Conservation (phyloP, 2,113 vertebrate species). For the Sisor rabdophorus region DNA sequence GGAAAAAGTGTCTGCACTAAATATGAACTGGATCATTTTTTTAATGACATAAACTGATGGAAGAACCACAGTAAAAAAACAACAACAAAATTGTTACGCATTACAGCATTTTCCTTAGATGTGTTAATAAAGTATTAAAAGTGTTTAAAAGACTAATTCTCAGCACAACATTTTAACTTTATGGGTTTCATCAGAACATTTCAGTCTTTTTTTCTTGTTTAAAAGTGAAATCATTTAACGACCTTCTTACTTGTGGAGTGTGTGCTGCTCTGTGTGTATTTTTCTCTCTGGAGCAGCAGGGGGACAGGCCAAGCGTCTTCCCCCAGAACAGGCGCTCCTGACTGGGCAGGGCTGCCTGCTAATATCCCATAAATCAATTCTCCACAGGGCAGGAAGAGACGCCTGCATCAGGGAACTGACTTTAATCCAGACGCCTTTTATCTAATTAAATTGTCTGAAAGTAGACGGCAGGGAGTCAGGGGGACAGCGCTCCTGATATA, state of each 20-base stretch:
- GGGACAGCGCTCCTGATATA: constrained; percentile 30
- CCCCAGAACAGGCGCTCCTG: constrained; percentile 33
- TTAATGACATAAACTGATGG: neutral
- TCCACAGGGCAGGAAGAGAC: constrained; percentile 39
- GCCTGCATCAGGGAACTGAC: constrained; percentile 46
- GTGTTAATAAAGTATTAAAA: neutral
- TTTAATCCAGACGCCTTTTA: constrained; percentile 56
- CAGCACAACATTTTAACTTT: too few relatives aligned
- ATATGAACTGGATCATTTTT: neutral
- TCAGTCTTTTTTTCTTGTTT: neutral
- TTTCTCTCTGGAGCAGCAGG: constrained; percentile 32
- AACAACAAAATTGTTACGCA: neutral
- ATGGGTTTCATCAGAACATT: too few relatives aligned
- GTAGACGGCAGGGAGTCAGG: constrained; percentile 42
- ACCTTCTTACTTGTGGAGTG: neutral
- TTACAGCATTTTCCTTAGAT: neutral
- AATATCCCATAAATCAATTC: constrained; percentile 54
- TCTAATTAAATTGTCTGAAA: constrained; percentile 56
- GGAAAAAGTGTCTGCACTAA: too few relatives aligned
- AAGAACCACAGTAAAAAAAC: neutral
- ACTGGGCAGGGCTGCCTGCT: constrained; percentile 36
- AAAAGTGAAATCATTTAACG: neutral
- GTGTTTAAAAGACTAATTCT: neutral
- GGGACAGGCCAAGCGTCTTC: constrained; percentile 27
- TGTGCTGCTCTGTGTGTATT: too few relatives aligned